Conservation (phyloP, 2,113 vertebrate species). For the Xenopus borealis region DNA sequence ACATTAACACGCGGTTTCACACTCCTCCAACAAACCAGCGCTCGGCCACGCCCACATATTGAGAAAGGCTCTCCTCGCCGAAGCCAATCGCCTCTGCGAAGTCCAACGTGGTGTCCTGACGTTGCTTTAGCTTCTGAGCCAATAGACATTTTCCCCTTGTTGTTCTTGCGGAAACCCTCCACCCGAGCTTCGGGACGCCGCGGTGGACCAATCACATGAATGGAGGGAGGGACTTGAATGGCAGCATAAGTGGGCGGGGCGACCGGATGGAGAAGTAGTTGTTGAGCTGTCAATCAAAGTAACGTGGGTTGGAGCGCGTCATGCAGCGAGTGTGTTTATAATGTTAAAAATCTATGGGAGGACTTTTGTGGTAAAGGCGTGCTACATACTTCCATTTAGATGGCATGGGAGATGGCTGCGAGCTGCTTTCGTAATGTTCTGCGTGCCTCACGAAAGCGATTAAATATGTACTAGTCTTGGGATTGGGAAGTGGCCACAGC, state of each 20-base stretch:
- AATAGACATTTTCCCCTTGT: conserved; percentile 49
- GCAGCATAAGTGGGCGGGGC: conserved; percentile 61
- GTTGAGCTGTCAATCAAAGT: conserved; percentile 72
- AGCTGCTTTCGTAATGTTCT: neutral
- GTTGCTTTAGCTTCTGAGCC: neutral
- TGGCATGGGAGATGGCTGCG: neutral
- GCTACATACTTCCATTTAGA: conserved; percentile 9
- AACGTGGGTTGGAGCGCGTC: conserved; percentile 63
- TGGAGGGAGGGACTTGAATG: conserved; percentile 36
- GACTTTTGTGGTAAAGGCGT: conserved; percentile 5
- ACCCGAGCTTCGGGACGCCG: conserved; percentile 50
- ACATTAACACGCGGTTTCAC: conserved; percentile 84
- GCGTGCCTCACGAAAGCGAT: neutral
- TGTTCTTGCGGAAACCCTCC: conserved; percentile 44
- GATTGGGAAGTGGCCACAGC: neutral
- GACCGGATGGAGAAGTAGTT: conserved; percentile 59
- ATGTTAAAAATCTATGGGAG: conserved; percentile 21
- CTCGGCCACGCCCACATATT: conserved; percentile 51
- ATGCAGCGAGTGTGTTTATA: conserved; percentile 37
- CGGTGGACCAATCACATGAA: conserved; percentile 61
- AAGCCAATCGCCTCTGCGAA: conserved; percentile 51
- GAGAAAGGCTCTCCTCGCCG: neutral
- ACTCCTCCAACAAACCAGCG: conserved; percentile 70
- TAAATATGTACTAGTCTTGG: neutral
- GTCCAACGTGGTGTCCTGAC: conserved; percentile 68